These are phyloP conservation scores for Gonocerus acuteangulatus DNA, from an alignment of 2,888 invertebrate species.

Conservation along the genomic window DNA sequence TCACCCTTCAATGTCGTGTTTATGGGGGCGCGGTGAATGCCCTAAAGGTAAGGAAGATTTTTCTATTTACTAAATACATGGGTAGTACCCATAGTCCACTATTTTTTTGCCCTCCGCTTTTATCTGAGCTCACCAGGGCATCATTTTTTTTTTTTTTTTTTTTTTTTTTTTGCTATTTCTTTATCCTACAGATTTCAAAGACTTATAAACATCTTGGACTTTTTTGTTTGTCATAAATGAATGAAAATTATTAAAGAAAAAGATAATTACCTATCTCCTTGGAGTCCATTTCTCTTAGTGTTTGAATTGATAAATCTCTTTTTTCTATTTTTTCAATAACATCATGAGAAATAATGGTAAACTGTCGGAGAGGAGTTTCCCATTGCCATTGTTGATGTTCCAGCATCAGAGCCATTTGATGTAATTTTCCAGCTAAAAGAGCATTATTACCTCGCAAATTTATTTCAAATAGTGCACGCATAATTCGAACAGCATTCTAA, in stretches of 20 bases:
- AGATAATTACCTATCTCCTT: slow-evolving; percentile 66
- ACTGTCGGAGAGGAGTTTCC: slow-evolving; percentile 79
- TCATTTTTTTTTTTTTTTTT: no score
- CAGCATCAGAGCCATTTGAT: slow-evolving; percentile 85
- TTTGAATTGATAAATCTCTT: slow-evolving; percentile 63
- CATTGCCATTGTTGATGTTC: slow-evolving; percentile 86
- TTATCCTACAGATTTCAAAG: no score
- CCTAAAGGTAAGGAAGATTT: no score
- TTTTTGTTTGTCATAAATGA: no score
- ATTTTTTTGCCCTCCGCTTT: no score
- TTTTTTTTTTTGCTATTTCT: no score
- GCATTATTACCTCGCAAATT: slow-evolving; percentile 84
- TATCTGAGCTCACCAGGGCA: no score
- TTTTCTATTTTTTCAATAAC: slow-evolving; percentile 66
- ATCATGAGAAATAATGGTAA: slow-evolving; percentile 65
- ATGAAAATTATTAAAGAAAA: neutral
- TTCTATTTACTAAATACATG: no score
- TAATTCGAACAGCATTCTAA: slow-evolving; percentile 84
- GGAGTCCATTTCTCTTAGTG: slow-evolving; percentile 76
- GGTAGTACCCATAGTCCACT: no score
- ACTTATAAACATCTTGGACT: no score
- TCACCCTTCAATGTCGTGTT: no score
- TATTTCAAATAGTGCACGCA: slow-evolving; percentile 89
- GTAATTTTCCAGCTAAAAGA: slow-evolving; percentile 73
- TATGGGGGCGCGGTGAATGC: no score